Conservation (phyloP, 1,140 invertebrate species). For the Cardiocondyla obscurior region DNA sequence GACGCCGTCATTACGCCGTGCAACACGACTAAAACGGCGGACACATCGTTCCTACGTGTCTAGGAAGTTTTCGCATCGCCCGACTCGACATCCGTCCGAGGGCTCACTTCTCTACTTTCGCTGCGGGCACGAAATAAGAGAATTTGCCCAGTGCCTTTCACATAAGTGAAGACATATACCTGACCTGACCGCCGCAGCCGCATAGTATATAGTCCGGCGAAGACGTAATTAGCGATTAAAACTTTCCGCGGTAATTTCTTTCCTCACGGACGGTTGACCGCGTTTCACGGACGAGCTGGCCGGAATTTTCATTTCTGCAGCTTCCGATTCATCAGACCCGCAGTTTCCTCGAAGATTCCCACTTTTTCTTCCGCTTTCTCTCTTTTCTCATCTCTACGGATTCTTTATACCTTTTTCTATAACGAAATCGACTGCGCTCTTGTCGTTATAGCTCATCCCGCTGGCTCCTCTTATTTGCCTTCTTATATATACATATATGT, state of each 20-base stretch:
- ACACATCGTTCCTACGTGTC: constrained; percentile 73
- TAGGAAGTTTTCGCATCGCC: constrained; percentile 66
- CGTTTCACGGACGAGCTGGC: constrained; percentile 59
- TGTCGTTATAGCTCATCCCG: not conserved
- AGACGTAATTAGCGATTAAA: constrained; percentile 75
- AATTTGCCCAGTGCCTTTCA: constrained; percentile 55
- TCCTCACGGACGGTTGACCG: constrained; percentile 66
- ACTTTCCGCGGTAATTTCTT: constrained; percentile 70
- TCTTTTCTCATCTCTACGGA: not conserved
- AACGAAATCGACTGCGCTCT: not conserved
- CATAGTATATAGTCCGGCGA: not conserved
- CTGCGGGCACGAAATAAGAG: constrained; percentile 61
- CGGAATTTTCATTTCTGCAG: constrained; percentile 54
- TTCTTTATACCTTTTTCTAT: not conserved
- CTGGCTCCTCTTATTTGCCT: constrained; percentile 27
- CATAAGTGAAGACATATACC: constrained; percentile 31
- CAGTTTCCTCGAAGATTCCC: not conserved
- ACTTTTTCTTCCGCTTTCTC: not conserved
- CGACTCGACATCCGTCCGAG: constrained; percentile 57
- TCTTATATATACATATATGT: no score
- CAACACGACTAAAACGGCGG: constrained; percentile 61
- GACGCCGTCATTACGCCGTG: constrained; percentile 66
- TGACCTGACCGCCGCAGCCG: not conserved
- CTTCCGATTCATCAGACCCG: constrained; percentile 43
- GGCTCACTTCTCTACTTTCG: constrained; percentile 39